Evolutionary conservation across 2,888 invertebrate species (phyloP), one percentile per base, ranked within the genome.

Genomic region (Mythimna ferrago): DNA sequence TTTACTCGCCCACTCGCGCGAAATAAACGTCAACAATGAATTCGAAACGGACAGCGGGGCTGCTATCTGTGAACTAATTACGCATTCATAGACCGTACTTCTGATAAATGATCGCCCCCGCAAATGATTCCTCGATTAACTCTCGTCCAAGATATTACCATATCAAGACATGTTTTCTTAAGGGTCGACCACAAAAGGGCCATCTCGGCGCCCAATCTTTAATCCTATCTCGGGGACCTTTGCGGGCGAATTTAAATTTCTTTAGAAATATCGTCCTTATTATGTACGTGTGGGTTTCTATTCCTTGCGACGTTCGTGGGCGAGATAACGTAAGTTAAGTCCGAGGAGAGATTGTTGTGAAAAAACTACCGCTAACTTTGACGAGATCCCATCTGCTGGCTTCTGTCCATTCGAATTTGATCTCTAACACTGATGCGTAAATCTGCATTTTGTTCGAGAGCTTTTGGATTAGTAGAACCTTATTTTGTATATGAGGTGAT

Each of bases 401-500:
- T 69, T 44, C 72, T 66, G 69, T 80, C 66, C 90, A 87, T 86
- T 88, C 89, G 85, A 95, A 91, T 92, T 91, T 95, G 91, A 88
- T 88, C 94, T 91, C 87, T 95, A 93, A 82, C 79, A 51, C 79
- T 81, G 73, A 64, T 69, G 67, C 81, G 81, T 91, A 95, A 89
- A 91, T 90, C 88, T 77, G 72, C 69, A 84, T 92, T 89, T 94
- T 80, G 90, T 83, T 78, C 85, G 88, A 66, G 75, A 73, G 76
- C 71, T 87, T 77, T 76, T 58, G 94, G 95, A 96, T 96, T 96
- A 96, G 94, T 93, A 93, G 89, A 94, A 94, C 96, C 94, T 96
- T 96, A 96, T 95, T 96, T 96, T 96, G 96, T 96, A 95, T 95
- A 95, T 95, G 95, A 96, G 94, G 96, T 96, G 96, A 96, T 96